A percentile compares a stretch with the other conserved stretches of the same genome.
Evolutionary conservation across 2,888 invertebrate species (phyloP).

Genomic region (Branchellion lobata): DNA sequence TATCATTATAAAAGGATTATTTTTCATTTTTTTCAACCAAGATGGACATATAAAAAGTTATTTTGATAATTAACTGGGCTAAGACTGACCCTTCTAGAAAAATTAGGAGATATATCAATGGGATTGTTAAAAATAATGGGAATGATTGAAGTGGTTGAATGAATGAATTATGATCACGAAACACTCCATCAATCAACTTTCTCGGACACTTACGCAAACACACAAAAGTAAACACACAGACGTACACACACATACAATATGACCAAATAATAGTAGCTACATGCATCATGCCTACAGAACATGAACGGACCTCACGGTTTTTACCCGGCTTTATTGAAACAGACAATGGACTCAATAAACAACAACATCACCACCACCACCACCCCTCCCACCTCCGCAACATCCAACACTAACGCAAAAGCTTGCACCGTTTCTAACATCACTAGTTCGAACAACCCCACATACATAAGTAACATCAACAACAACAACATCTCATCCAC

Average conservation of each 20-base stretch:
- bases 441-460: neutral
- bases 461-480: neutral
- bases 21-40: too few relatives aligned
- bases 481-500: neutral
- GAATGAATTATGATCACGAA: too few relatives aligned
- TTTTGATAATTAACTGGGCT: too few relatives aligned
- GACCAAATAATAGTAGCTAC: neutral
- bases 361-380: neutral
- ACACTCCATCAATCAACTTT: too few relatives aligned
- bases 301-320: neutral
- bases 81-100: too few relatives aligned
- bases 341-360: slow-evolving; percentile 19
- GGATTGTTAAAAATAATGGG: too few relatives aligned
- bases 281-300: neutral
- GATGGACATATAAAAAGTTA: too few relatives aligned
- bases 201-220: too few relatives aligned
- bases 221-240: slow-evolving; percentile 18
- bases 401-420: neutral
- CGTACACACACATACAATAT: neutral
- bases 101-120: too few relatives aligned
- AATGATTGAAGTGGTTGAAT: too few relatives aligned
- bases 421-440: neutral
- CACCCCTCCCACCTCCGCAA: neutral
- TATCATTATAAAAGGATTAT: too few relatives aligned
- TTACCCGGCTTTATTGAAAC: slow-evolving; percentile 9